Conservation (phyloP, 2,888 invertebrate genomes). For the Pemphredon lugubris region DNA sequence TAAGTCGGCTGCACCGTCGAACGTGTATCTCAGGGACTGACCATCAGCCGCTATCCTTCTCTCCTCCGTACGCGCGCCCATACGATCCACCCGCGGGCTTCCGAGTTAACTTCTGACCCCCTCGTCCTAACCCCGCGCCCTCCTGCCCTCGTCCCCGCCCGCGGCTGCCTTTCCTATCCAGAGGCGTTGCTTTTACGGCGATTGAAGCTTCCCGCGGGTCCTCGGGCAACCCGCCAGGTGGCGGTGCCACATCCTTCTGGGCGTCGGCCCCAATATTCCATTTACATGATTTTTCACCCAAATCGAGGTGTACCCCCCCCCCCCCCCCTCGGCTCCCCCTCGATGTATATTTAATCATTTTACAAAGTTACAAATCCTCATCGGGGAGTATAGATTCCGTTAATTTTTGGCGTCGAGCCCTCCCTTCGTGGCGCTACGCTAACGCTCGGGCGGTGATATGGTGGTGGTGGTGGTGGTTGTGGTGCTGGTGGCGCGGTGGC, state of each 20-base stretch:
- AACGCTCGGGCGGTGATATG: too few species aligned
- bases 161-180: slow-evolving; percentile 37
- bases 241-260: slow-evolving; percentile 68
- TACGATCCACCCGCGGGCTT: slow-evolving; percentile 53
- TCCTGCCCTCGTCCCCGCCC: slow-evolving; percentile 14
- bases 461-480: too few species aligned
- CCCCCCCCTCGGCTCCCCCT: too few species aligned
- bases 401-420: slow-evolving; percentile 33
- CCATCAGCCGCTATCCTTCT: slow-evolving; percentile 65
- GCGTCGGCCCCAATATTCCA: slow-evolving; percentile 58
- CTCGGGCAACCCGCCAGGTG: slow-evolving; percentile 77
- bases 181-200: slow-evolving; percentile 78
- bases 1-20: slow-evolving; percentile 74
- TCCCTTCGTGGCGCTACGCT: too few species aligned
- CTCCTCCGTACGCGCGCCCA: slow-evolving; percentile 23
- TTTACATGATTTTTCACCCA: slow-evolving; percentile 45
- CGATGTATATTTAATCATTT: too few species aligned
- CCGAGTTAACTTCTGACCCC: slow-evolving; percentile 66
- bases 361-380: too few species aligned
- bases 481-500: background rate
- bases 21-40: slow-evolving; percentile 76
- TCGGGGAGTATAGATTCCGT: too few species aligned
- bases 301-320: too few species aligned
- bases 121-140: slow-evolving; percentile 8
- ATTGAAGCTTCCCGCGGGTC: slow-evolving; percentile 76